Evolutionary conservation across 2,113 vertebrate genomes (phyloP).

Genomic region (Bubo bubo): DNA sequence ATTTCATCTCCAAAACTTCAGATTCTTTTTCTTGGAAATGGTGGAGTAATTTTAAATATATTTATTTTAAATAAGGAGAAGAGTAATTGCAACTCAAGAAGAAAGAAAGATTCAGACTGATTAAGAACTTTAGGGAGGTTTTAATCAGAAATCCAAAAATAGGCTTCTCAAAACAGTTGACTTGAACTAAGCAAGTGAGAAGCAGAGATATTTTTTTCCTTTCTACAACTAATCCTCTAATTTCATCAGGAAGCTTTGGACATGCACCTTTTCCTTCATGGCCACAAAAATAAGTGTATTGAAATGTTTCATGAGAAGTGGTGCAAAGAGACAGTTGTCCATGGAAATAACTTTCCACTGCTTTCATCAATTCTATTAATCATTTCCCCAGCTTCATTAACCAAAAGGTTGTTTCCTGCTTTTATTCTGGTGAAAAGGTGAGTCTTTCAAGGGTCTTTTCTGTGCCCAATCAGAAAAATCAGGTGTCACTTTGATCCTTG

Average conservation of each 20-base stretch:
- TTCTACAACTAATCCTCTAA: neutral
- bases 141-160: neutral
- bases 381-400: neutral
- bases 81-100: neutral
- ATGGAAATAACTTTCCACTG: neutral
- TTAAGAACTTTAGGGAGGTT: neutral
- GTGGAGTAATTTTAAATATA: neutral
- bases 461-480: neutral
- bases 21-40: neutral
- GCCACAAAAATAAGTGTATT: neutral
- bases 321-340: neutral
- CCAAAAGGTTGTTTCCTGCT: neutral
- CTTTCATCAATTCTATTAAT: neutral
- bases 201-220: neutral
- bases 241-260: neutral
- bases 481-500: neutral
- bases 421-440: neutral
- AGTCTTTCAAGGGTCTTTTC: neutral
- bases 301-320: neutral
- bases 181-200: neutral
- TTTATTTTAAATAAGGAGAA: neutral
- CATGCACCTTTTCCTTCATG: neutral
- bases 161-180: neutral
- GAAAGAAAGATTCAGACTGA: neutral
- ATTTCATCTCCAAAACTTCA: neutral